These are phyloP conservation scores for Leptoclinus maculatus DNA, from an alignment of 2,797 vertebrate genomes.

Conservation along the genomic window DNA sequence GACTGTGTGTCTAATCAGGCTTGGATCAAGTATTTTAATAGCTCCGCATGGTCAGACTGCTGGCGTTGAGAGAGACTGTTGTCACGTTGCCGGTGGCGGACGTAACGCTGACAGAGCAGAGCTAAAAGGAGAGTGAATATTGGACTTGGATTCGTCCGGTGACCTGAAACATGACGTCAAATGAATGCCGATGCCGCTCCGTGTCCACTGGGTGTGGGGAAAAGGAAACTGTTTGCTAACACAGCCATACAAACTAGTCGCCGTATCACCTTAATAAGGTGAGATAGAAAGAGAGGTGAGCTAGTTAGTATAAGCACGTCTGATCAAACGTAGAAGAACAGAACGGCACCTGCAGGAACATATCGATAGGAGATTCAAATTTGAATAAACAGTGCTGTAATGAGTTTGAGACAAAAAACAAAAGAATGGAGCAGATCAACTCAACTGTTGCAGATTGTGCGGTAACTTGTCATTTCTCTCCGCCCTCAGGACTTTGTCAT, in stretches of 20 bases:
- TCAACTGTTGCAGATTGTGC: neutral
- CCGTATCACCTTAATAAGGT: neutral
- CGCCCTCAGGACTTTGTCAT: slow-evolving; percentile 83
- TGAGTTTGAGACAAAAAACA: neutral
- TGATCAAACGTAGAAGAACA: neutral
- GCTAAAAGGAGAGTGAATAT: neutral
- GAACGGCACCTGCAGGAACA: neutral
- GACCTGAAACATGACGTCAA: neutral
- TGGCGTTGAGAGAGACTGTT: slow-evolving; percentile 28
- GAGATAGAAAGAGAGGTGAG: neutral
- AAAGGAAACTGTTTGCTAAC: neutral
- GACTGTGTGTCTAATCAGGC: slow-evolving; percentile 52
- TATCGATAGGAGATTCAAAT: neutral
- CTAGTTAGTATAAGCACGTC: neutral
- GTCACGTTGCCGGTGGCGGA: slow-evolving; percentile 1
- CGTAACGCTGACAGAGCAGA: neutral
- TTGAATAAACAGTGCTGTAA: neutral
- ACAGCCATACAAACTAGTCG: neutral
- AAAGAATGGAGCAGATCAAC: neutral
- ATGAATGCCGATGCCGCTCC: neutral
- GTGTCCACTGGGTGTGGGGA: neutral
- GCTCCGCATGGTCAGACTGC: slow-evolving; percentile 39
- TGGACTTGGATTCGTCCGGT: neutral
- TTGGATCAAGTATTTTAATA: slow-evolving; percentile 35
- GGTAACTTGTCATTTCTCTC: neutral